Conservation (phyloP, 2,113 vertebrate species). For the Leptobrachium ailaonicum region DNA sequence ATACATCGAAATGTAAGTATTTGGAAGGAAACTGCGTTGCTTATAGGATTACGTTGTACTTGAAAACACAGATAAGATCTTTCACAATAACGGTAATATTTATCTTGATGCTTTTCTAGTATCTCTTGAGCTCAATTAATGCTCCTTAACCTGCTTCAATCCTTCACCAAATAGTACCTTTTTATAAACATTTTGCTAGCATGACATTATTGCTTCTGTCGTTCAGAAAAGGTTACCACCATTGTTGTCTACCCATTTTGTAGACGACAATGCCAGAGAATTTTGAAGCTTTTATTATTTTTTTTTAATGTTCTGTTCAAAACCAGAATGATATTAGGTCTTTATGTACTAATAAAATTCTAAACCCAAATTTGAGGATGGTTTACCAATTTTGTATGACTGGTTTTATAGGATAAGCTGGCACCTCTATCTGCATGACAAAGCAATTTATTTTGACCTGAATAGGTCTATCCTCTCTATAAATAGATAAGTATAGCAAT, state of each 20-base stretch:
- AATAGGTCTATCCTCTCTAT: too few species aligned
- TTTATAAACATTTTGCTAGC: slow-evolving; percentile 21
- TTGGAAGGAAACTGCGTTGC: background rate
- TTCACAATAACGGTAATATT: slow-evolving; percentile 13
- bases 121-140: slow-evolving; percentile 34
- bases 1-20: slow-evolving; percentile 21
- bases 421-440: too few species aligned
- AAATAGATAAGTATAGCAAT: too few species aligned
- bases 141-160: slow-evolving; percentile 30
- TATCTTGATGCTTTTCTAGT: slow-evolving; percentile 19
- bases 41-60: slow-evolving; percentile 17
- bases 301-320: background rate
- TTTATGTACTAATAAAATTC: background rate
- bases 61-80: slow-evolving; percentile 31
- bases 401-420: too few species aligned
- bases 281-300: slow-evolving; percentile 5
- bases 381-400: too few species aligned
- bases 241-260: slow-evolving; percentile 13
- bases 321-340: background rate
- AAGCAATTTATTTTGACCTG: too few species aligned
- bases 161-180: slow-evolving; percentile 23
- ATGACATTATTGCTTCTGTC: slow-evolving; percentile 3
- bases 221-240: slow-evolving; percentile 29
- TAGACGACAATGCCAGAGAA: slow-evolving; percentile 4
- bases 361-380: too few species aligned